phyloP scores from a whole-genome alignment of 2,797 vertebrate genomes.

The Falco concolor region DNA sequence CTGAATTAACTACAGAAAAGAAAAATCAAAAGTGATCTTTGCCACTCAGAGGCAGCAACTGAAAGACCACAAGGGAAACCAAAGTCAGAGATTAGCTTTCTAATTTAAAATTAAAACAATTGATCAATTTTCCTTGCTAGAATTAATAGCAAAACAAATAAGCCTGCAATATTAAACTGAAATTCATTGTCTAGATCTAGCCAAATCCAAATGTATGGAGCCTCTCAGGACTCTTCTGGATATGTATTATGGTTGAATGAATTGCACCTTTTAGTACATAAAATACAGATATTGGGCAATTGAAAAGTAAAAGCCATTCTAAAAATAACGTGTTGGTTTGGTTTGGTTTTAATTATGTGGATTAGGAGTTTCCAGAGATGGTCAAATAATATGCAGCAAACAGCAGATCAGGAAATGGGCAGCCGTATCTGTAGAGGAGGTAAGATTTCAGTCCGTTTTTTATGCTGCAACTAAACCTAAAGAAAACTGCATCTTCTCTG shows the following conservation, averaged over 20 bases:
- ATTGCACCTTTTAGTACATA: background rate
- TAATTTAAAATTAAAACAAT: conserved; percentile 68
- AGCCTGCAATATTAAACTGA: background rate
- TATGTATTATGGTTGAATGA: background rate
- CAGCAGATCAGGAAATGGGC: background rate
- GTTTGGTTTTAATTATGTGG: background rate
- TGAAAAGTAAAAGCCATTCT: background rate
- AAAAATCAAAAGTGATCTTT: conserved; percentile 1
- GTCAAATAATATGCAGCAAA: background rate
- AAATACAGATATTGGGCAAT: background rate
- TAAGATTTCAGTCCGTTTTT: background rate
- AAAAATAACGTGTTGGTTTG: background rate
- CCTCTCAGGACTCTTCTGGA: background rate
- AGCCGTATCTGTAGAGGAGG: background rate
- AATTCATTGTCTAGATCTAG: background rate
- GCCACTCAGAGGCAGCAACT: background rate
- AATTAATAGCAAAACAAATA: conserved; percentile 49
- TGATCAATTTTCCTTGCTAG: conserved; percentile 55
- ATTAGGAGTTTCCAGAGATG: background rate
- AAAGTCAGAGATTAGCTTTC: conserved; percentile 43
- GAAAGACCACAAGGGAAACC: conserved; percentile 5
- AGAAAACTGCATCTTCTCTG: background rate
- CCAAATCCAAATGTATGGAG: background rate
- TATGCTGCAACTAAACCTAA: background rate
- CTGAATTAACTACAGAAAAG: background rate